phyloP scores from a whole-genome alignment of 2,888 invertebrate species.

The Pelosia muscerda region DNA sequence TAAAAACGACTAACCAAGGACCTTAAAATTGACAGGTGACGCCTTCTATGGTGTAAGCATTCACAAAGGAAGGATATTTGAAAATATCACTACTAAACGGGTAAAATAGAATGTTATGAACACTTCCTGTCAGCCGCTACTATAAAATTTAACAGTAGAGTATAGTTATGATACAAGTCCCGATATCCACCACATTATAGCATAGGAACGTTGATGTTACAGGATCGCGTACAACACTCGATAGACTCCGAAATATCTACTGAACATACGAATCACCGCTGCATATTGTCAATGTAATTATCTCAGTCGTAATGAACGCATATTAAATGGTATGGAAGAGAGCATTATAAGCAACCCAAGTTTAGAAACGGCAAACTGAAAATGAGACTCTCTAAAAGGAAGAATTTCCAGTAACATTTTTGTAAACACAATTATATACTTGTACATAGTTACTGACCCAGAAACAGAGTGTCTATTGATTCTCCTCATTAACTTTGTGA shows the following conservation, averaged over 20 bases:
- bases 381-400: background rate
- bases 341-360: background rate
- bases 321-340: slow-evolving; percentile 15
- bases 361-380: background rate
- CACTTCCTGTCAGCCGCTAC: background rate
- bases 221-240: slow-evolving; percentile 67
- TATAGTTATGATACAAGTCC: slow-evolving; percentile 20
- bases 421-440: no score
- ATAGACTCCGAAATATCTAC: slow-evolving; percentile 76
- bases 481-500: no score
- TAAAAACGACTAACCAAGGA: no score
- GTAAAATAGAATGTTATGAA: background rate
- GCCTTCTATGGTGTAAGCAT: no score
- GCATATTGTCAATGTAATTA: slow-evolving; percentile 76
- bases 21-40: no score
- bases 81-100: no score
- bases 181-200: slow-evolving; percentile 62
- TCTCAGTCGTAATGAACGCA: slow-evolving; percentile 58
- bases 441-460: background rate
- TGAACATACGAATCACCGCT: slow-evolving; percentile 76
- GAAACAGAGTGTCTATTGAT: background rate
- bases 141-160: background rate
- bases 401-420: background rate
- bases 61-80: no score
- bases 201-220: slow-evolving; percentile 57